These are phyloP conservation scores for Aphelocoma californica DNA, from an alignment of 2,797 vertebrate species.

Conservation along the genomic window DNA sequence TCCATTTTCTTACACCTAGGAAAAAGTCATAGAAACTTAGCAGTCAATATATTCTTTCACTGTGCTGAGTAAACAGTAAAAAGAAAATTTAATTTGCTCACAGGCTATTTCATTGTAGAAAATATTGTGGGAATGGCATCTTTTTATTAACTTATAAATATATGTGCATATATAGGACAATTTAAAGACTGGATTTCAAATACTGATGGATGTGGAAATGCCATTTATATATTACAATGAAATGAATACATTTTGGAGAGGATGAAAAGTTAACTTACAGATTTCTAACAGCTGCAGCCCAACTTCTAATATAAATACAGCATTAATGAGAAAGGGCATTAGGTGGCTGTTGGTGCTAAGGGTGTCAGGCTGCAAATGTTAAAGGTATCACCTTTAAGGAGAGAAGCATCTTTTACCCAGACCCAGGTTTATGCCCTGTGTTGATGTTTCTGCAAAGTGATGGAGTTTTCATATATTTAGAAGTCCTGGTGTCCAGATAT, in stretches of 20 bases:
- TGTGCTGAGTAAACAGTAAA: conserved; percentile 66
- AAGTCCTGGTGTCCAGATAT: background rate
- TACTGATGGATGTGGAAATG: conserved; percentile 21
- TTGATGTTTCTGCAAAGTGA: background rate
- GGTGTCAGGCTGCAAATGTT: background rate
- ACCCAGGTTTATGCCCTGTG: background rate
- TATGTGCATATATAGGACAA: conserved; percentile 56
- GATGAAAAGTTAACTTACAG: background rate
- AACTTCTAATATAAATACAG: background rate
- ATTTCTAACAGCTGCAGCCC: background rate
- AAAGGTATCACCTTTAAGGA: background rate
- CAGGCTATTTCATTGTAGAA: conserved; percentile 40
- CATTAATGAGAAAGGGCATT: background rate
- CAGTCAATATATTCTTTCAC: conserved; percentile 51
- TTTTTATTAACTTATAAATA: conserved; percentile 65
- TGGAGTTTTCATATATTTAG: background rate
- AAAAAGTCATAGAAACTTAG: conserved; percentile 36
- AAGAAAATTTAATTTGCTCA: conserved; percentile 57
- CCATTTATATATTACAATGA: background rate
- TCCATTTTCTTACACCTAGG: background rate
- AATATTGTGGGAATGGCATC: conserved; percentile 2
- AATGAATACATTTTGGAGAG: background rate
- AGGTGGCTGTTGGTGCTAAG: background rate
- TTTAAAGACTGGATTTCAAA: conserved; percentile 42
- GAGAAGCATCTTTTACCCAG: background rate